phyloP scores from a whole-genome alignment of 2,888 invertebrate genomes.

The Liodrosophila aerea region DNA sequence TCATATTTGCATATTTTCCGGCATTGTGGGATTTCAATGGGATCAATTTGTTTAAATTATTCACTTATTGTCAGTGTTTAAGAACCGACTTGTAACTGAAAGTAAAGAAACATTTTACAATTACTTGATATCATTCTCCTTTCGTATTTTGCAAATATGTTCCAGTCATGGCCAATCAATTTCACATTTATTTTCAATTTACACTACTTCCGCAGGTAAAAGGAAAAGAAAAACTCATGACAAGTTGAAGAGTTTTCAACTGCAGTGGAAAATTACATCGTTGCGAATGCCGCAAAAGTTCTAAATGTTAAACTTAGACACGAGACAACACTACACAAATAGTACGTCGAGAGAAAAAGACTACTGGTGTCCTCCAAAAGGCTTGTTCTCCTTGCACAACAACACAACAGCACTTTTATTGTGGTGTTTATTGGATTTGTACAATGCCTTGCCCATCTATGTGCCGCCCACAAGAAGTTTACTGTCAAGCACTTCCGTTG shows the following conservation, averaged over 20 bases:
- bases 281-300: constrained; percentile 25
- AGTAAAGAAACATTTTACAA: too few relatives aligned
- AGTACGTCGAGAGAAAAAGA: background rate
- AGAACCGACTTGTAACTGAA: too few relatives aligned
- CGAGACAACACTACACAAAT: constrained; percentile 35
- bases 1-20: too few relatives aligned
- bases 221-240: constrained; percentile 6
- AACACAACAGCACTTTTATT: constrained; percentile 36
- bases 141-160: background rate
- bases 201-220: constrained; percentile 3
- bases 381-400: background rate
- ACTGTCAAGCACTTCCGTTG: constrained; percentile 25
- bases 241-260: constrained; percentile 16
- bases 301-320: constrained; percentile 35
- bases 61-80: too few relatives aligned
- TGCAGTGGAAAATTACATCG: constrained; percentile 12
- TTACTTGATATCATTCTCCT: too few relatives aligned
- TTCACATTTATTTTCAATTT: constrained; percentile 12
- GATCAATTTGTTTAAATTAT: too few relatives aligned
- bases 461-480: constrained; percentile 34
- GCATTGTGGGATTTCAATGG: too few relatives aligned
- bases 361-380: too few relatives aligned
- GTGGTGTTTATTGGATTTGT: constrained; percentile 52
- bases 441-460: constrained; percentile 6
- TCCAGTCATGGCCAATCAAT: constrained; percentile 18